A percentile compares a stretch with the other conserved stretches of the same genome.
Conservation (phyloP, 2,888 invertebrate species). For the Xanthia togata region DNA sequence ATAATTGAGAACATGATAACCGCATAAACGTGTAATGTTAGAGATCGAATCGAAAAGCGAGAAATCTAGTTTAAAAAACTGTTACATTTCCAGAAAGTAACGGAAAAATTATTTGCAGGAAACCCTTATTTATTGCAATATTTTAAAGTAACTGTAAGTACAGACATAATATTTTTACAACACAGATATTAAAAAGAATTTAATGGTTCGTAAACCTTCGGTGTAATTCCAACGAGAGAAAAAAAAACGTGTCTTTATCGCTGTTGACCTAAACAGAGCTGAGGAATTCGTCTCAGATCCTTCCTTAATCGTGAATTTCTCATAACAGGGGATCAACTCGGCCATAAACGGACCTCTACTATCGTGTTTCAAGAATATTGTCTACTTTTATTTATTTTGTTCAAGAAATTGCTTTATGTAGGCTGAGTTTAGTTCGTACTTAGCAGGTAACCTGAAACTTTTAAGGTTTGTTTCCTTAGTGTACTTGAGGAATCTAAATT, state of each 20-base stretch:
- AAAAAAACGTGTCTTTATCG: slow-evolving; percentile 39
- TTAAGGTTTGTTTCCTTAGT: not conserved
- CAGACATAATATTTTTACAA: slow-evolving; percentile 25
- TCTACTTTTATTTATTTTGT: slow-evolving; percentile 41
- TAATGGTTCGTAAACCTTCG: slow-evolving; percentile 45
- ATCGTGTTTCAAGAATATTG: slow-evolving; percentile 46
- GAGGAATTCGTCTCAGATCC: slow-evolving; percentile 71
- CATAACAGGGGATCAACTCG: slow-evolving; percentile 51
- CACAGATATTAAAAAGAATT: slow-evolving; percentile 42
- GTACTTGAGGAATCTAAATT: not conserved
- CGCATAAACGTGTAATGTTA: slow-evolving; percentile 52
- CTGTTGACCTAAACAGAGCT: slow-evolving; percentile 53
- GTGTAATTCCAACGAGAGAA: slow-evolving; percentile 14
- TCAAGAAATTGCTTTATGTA: slow-evolving; percentile 24
- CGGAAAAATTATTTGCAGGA: not conserved
- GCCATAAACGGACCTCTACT: slow-evolving; percentile 45
- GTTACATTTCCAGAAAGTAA: slow-evolving; percentile 20
- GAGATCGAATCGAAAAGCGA: slow-evolving; percentile 48
- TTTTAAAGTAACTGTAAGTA: not conserved
- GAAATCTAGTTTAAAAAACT: slow-evolving; percentile 37
- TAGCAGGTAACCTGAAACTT: not conserved
- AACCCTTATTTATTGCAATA: slow-evolving; percentile 9
- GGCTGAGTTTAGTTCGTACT: not conserved
- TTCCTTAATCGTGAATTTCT: slow-evolving; percentile 67
- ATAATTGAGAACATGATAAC: slow-evolving; percentile 63